Percentiles rank a stretch among this genome's conserved stretches.
Conservation (phyloP, 2,113 vertebrate genomes). For the Melanerpes aurifrons region DNA sequence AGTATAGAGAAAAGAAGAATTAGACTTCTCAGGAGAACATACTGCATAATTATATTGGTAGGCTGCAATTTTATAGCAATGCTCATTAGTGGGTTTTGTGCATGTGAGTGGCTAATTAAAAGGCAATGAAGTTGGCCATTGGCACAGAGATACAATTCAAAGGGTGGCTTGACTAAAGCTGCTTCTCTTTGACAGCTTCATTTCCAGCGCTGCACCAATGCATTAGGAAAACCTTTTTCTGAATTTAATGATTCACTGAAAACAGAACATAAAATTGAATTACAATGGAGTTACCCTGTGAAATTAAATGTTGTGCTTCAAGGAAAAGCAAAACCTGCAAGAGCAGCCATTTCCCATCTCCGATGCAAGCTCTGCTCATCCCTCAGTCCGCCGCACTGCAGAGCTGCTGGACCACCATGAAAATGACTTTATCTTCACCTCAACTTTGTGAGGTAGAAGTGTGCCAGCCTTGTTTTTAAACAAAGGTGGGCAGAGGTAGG, state of each 20-base stretch:
- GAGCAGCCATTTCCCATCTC: neutral
- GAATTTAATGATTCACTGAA: slow-evolving; percentile 16
- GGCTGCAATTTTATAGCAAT: neutral
- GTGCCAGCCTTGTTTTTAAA: neutral
- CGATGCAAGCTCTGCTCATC: neutral
- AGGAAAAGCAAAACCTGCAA: neutral
- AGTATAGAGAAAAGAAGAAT: neutral
- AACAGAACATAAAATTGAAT: slow-evolving; percentile 35
- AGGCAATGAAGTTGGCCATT: neutral
- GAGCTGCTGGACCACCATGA: rapidly evolving
- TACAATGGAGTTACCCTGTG: neutral
- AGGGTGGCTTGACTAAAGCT: neutral
- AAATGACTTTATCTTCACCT: neutral
- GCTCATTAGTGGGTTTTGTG: neutral
- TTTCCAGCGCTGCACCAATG: neutral
- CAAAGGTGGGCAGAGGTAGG: neutral
- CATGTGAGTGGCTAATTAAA: slow-evolving; percentile 14
- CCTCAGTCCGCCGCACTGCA: neutral
- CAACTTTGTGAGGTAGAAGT: neutral
- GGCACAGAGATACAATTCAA: neutral
- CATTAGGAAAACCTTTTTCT: neutral
- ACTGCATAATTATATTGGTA: neutral
- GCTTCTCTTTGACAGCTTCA: neutral
- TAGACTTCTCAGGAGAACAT: neutral
- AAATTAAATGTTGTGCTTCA: slow-evolving; percentile 17